phyloP scores from a whole-genome alignment of 2,888 invertebrate species.

The Sarcophaga variegata region DNA sequence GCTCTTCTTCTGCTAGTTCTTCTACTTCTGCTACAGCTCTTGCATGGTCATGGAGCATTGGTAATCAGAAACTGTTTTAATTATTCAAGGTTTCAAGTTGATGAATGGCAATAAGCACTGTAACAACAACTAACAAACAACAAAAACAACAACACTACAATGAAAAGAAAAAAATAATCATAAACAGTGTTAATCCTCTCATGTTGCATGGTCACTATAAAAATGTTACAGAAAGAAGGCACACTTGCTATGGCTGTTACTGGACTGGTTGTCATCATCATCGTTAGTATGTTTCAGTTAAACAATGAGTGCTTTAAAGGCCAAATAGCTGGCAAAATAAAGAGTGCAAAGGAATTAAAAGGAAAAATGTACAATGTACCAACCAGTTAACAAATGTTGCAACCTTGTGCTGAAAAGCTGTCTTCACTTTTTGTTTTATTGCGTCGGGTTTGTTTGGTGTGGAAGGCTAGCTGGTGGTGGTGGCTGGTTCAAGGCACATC shows the following conservation, averaged over 20 bases:
- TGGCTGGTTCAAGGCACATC: neutral
- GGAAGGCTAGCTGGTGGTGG: neutral
- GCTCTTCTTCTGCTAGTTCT: constrained; percentile 7
- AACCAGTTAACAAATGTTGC: constrained; percentile 46
- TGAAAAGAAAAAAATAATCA: constrained; percentile 9
- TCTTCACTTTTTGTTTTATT: neutral
- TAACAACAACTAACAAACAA: constrained; percentile 40
- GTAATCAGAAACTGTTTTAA: constrained; percentile 81
- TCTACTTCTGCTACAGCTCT: neutral
- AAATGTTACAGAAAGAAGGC: constrained; percentile 24
- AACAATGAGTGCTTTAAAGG: constrained; percentile 51
- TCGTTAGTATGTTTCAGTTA: constrained; percentile 43
- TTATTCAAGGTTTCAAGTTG: constrained; percentile 81
- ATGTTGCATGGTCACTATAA: constrained; percentile 54
- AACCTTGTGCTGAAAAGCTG: neutral
- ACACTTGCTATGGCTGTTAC: neutral
- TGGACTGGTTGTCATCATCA: neutral
- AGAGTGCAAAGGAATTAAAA: constrained; percentile 16
- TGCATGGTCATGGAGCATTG: constrained; percentile 72
- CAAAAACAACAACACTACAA: constrained; percentile 26
- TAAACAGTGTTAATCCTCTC: constrained; percentile 12
- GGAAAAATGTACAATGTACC: constrained; percentile 40
- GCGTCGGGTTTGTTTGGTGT: neutral
- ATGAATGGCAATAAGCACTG: constrained; percentile 76
- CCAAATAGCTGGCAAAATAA: constrained; percentile 36